Evolutionary conservation across 2,113 vertebrate species (phyloP).

Genomic region (Eidolon helvum): DNA sequence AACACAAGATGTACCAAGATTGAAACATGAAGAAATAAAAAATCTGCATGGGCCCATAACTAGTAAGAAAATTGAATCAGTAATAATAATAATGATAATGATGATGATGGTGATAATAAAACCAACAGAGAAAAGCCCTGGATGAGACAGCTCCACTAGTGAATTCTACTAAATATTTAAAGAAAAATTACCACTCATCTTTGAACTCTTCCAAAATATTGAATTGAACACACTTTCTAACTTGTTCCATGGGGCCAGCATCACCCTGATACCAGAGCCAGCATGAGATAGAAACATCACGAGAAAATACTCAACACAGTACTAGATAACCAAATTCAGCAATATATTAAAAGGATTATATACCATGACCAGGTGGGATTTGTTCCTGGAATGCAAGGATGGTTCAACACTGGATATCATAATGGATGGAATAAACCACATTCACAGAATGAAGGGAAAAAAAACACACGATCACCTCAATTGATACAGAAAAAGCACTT

Average conservation of each 20-base stretch:
- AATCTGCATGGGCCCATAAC: not conserved
- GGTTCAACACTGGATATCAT: too few relatives aligned
- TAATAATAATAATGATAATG: too few relatives aligned
- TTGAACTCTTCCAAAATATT: not conserved
- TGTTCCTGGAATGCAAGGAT: not conserved
- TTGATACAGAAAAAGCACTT: not conserved
- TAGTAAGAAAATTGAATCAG: not conserved
- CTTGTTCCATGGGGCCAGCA: not conserved
- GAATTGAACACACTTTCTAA: not conserved
- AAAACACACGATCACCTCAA: not conserved
- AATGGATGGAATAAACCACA: not conserved
- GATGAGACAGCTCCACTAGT: not conserved
- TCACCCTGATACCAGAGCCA: too few relatives aligned
- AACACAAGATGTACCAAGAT: not conserved
- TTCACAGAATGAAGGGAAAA: not conserved
- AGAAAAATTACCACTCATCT: not conserved
- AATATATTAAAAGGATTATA: accelerated
- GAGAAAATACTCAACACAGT: not conserved
- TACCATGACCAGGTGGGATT: too few relatives aligned
- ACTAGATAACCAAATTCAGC: not conserved
- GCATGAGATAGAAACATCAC: not conserved
- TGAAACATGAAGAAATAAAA: not conserved
- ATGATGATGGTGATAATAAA: too few relatives aligned
- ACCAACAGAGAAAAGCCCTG: not conserved
- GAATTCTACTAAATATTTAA: not conserved